These are phyloP conservation scores for Daubentonia madagascariensis DNA, from an alignment of 2,113 vertebrate genomes.

Conservation along the genomic window DNA sequence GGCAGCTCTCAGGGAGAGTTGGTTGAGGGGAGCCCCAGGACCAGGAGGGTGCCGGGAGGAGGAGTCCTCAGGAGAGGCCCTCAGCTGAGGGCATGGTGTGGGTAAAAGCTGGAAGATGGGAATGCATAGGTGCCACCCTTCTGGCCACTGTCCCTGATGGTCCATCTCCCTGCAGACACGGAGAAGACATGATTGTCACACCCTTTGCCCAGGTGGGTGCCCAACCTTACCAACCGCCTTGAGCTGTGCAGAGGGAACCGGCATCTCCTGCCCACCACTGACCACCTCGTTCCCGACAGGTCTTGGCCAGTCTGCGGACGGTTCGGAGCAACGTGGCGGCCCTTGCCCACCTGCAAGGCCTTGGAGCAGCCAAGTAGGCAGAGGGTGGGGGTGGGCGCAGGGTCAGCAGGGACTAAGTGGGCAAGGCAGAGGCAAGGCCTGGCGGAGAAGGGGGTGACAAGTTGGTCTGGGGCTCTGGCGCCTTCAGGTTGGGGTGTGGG, in stretches of 20 bases:
- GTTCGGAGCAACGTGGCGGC: constrained; percentile 89
- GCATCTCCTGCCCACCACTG: neutral
- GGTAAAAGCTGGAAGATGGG: neutral
- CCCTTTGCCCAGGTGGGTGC: constrained; percentile 94
- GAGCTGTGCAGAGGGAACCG: accelerated
- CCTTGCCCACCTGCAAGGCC: constrained; percentile 88
- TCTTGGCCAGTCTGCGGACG: constrained; percentile 93
- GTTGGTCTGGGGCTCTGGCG: neutral
- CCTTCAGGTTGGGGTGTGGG: neutral
- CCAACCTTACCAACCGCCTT: neutral
- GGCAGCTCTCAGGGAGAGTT: neutral
- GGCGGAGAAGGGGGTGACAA: no score
- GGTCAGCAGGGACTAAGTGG: no score
- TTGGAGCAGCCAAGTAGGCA: constrained; percentile 83
- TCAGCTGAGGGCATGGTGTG: neutral
- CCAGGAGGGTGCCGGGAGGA: neutral
- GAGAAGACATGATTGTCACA: constrained; percentile 97
- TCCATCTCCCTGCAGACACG: constrained; percentile 85
- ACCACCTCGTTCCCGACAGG: constrained; percentile 73
- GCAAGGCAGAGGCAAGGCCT: neutral
- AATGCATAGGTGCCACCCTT: neutral
- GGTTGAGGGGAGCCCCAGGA: neutral
- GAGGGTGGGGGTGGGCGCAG: neutral
- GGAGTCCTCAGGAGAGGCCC: accelerated
- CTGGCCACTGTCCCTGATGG: neutral